Evolutionary conservation across 1,140 invertebrate genomes (phyloP).

Genomic region (Brachionus rubens): DNA sequence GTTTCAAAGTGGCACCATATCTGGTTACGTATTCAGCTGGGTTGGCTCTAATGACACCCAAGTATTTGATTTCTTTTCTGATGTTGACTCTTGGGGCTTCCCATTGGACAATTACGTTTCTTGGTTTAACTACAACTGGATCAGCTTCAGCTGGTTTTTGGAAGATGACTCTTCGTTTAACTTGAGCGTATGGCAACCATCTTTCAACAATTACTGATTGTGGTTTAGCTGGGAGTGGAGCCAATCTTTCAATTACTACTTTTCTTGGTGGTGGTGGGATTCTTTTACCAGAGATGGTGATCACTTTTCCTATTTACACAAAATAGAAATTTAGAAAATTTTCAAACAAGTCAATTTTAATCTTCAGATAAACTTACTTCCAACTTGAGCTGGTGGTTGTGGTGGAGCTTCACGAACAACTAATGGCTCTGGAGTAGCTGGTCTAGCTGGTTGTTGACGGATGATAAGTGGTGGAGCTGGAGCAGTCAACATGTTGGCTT

Average conservation of each 20-base stretch:
- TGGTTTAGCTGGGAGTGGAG: constrained; percentile 46
- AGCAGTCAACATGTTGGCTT: not conserved
- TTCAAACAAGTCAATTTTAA: no score
- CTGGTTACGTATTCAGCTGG: constrained; percentile 26
- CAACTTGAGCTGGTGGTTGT: constrained; percentile 13
- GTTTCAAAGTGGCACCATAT: constrained; percentile 38
- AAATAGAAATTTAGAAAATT: not conserved
- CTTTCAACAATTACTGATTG: constrained; percentile 38
- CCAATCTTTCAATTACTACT: constrained; percentile 47
- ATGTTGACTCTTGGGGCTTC: constrained; percentile 20
- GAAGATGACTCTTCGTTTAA: constrained; percentile 33
- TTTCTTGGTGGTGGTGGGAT: constrained; percentile 46
- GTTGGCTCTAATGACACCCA: constrained; percentile 41
- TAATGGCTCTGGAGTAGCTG: constrained; percentile 33
- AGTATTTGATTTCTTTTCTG: constrained; percentile 29
- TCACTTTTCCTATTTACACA: constrained; percentile 22
- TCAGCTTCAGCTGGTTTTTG: constrained; percentile 16
- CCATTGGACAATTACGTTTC: constrained; percentile 46
- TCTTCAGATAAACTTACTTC: not conserved
- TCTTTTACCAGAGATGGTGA: constrained; percentile 17
- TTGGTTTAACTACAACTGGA: not conserved
- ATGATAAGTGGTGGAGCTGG: constrained; percentile 46
- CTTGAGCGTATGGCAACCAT: constrained; percentile 44
- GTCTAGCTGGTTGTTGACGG: constrained; percentile 40
- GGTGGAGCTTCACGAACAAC: constrained; percentile 47